phyloP scores from a whole-genome alignment of 2,888 invertebrate genomes.

The Antitype chi region DNA sequence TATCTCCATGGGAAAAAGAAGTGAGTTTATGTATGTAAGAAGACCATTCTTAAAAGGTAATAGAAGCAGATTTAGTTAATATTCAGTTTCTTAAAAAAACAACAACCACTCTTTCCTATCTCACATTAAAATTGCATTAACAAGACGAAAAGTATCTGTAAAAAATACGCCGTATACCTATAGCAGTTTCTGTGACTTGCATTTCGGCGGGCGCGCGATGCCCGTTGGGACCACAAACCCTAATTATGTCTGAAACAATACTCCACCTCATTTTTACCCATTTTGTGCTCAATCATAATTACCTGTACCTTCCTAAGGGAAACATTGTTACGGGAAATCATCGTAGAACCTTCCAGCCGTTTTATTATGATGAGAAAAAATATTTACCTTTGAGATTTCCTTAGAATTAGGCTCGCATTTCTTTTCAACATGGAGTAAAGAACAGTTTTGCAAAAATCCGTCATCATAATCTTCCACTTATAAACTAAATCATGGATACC shows the following conservation, averaged over 20 bases:
- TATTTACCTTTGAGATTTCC: slow-evolving; percentile 74
- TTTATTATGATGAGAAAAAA: slow-evolving; percentile 75
- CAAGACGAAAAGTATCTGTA: neutral
- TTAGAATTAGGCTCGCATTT: slow-evolving; percentile 46
- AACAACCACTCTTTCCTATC: neutral
- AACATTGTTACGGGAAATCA: slow-evolving; percentile 84
- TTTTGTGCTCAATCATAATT: slow-evolving; percentile 91
- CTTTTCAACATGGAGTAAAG: neutral
- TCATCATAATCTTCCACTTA: neutral
- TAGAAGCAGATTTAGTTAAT: too few relatives aligned
- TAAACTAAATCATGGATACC: neutral
- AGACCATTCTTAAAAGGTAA: neutral
- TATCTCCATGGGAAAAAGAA: too few relatives aligned
- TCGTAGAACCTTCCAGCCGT: slow-evolving; percentile 74
- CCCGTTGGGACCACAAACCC: slow-evolving; percentile 88
- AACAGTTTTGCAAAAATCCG: neutral
- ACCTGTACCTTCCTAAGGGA: slow-evolving; percentile 83
- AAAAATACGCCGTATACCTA: slow-evolving; percentile 15
- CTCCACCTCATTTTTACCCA: slow-evolving; percentile 88
- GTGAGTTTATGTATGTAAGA: too few relatives aligned
- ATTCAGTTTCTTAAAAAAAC: neutral
- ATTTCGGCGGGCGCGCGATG: slow-evolving; percentile 67
- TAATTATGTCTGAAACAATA: slow-evolving; percentile 90
- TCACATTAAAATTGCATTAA: neutral
- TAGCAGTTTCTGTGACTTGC: slow-evolving; percentile 81